Evolutionary conservation across 2,797 vertebrate species (phyloP), one percentile per base, ranked within the genome.

Genomic region (Scomberomorus guttatus): DNA sequence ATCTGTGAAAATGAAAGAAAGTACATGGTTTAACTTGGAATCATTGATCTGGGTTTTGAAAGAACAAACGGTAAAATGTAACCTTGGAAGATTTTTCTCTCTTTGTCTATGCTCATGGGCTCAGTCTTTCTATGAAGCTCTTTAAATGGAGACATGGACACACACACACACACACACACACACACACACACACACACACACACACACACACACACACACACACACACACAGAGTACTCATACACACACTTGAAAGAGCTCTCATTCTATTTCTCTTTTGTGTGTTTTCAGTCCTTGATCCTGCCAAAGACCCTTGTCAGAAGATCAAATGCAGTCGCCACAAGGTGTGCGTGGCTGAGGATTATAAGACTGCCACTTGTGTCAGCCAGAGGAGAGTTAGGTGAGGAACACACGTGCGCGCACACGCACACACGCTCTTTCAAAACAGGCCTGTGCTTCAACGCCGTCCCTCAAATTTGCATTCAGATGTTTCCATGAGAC

Each of bases 301-400:
- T 32, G 93, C 97, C 89, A 98, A 97, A 95, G 97, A 99, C 92
- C 98, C 98, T 0, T 99, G 98, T 94, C 95, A 96, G 90, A 99
- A 98, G 95, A 95, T 97, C 90, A 99, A 99, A 92, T 99, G 98
- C 84, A 96, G 97, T 87, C 97, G 94, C 51, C 97, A 98, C 94
- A 99, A 99, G 92, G 96, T 98, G 81, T 99, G 98, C 83, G 94
- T 99, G 86, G 93, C 97, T 3, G 97, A 97, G 88, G 96, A 97
- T 93, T 95, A 96, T 77, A 96, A 97, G 83, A 97, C 96, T 4
- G 96, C 97, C 74, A 87, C 96, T 89, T 99, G 98, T 92, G 87
- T 99, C 84, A 99, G 97, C 91, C 97, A 97, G 76, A 95, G 96
- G 92, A 95, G 96, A 89, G 95, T 97, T 76, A 98, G 98, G 98